phyloP scores from a whole-genome alignment of 2,797 vertebrate species.

The Etheostoma nigrum region DNA sequence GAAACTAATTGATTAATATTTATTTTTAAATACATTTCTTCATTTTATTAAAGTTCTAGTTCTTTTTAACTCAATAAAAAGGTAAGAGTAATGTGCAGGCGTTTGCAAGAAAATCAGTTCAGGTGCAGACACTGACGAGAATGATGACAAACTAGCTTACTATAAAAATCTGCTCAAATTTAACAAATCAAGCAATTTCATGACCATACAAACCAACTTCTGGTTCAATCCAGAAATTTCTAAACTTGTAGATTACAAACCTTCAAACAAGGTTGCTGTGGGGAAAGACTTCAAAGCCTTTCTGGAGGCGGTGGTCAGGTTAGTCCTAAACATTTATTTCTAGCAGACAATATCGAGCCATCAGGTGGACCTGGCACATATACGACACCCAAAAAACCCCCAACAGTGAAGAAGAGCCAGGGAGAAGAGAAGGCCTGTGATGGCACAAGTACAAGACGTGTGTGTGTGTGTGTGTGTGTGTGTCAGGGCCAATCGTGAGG shows the following conservation, averaged over 20 bases:
- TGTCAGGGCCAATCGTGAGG: slow-evolving; percentile 22
- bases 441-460: not conserved
- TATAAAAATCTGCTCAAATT: not conserved
- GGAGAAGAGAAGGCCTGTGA: not conserved
- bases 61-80: not conserved
- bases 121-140: not conserved
- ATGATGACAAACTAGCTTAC: not conserved
- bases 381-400: not conserved
- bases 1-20: too few species aligned
- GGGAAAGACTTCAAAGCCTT: not conserved
- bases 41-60: too few species aligned
- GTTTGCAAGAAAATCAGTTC: not conserved
- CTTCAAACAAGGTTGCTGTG: not conserved
- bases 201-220: not conserved
- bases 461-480: not conserved
- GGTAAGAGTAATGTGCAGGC: not conserved
- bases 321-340: not conserved
- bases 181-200: not conserved
- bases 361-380: not conserved
- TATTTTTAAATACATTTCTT: too few species aligned
- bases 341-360: not conserved
- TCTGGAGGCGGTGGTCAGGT: not conserved
- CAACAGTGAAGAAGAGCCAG: not conserved
- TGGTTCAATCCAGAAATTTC: not conserved
- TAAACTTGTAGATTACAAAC: not conserved